Base-by-base conservation (phyloP, 2,888 invertebrate genomes). In the Drosophila subsilvestris region DNA sequence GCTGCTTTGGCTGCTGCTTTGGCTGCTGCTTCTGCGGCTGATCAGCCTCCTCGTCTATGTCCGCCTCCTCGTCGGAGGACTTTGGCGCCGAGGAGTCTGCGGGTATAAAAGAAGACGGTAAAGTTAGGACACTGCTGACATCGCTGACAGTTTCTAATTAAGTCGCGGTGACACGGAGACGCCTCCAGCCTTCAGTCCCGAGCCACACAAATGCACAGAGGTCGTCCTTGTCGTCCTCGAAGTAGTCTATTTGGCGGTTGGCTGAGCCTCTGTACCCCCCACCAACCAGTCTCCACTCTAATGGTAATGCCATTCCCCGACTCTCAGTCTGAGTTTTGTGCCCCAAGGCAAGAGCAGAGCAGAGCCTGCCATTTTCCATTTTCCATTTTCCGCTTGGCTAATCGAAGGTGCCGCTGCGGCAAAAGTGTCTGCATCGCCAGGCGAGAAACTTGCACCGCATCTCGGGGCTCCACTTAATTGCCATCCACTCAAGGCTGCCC, bases 61-160 rank as follows among this genome's bases (percentile, higher is more conserved):
- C 83, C 50, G 90, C 91, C 92, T 94, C 94, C 83, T 94, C 94
- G 88, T 94, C 94, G 7, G 93, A 91, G 55, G 92, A 92, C 72
- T 92, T 92, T 62, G 93, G 94, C 69, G 94, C 94, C 56, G 93
- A 93, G 8, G 93, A 92, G 71, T 94, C 94, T 89, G 63, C 1
- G 14, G 37, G 6, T 0, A 20, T 18, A 17, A 1, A 7, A 25
- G 10, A 8, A 12, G 0, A 5, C n/a, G 10, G 17, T 12, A 17
- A 12, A 20, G 9, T 29, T 51, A 6, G 9, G 9, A 18, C 25
- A 14, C 63, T 29, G 45, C 47, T 37, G 62, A 61, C 14, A 42
- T 37, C 44, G 70, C 51, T 73, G 73, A 71, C 71, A 71, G 73
- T 53, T 58, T 73, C 48, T 73, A 71, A 71, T 71, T 71, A 73